Evolutionary conservation across 2,113 vertebrate species (phyloP), one percentile per base, ranked within the genome.

Genomic region (Clarias batrachus): DNA sequence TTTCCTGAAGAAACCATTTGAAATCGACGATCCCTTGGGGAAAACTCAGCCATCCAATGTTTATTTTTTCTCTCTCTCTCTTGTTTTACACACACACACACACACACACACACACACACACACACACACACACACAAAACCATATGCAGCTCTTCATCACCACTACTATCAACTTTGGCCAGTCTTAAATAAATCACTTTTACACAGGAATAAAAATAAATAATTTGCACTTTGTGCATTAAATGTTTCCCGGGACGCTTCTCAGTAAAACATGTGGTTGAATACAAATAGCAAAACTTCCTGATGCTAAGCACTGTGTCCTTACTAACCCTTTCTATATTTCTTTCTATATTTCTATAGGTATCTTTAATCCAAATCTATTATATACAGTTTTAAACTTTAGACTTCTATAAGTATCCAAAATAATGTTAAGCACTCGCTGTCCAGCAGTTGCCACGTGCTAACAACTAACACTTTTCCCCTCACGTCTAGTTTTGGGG

Each of bases 1-100:
- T 79, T 68, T 76, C 70, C 83, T 16, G 27, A 84, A 83, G 68
- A 89, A 77, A 77, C 79, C 70, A 59, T 59, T 33, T 88, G 65
- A 66, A 88, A 78, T 77, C 62, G 4, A 25, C 62, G 16, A n/a
- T 30, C 62, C 79, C 87, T 63, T 10, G 9, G 82, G 80, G 71
- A 85, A 62, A 77, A 77, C 54, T 41, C 7, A 73, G 60, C 65
- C 17, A 19, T 68, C 85, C 60, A 52, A 60, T 4, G n/a, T 85
- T 70, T 79, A 79, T 79, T 79, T 85, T 54, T 17, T 37, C 70
- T 59, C 82, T 73, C 52, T 84, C 54, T 33, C 27, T 74, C 83
- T 77, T 17, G 77, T 21, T 59, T 13, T 41, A 10, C 81, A 11
- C 13, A 8, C 41, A 1, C 41, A 19, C 33, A 10, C 57, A 25